phyloP scores from a whole-genome alignment of 2,113 vertebrate genomes.

The Platanista minor region DNA sequence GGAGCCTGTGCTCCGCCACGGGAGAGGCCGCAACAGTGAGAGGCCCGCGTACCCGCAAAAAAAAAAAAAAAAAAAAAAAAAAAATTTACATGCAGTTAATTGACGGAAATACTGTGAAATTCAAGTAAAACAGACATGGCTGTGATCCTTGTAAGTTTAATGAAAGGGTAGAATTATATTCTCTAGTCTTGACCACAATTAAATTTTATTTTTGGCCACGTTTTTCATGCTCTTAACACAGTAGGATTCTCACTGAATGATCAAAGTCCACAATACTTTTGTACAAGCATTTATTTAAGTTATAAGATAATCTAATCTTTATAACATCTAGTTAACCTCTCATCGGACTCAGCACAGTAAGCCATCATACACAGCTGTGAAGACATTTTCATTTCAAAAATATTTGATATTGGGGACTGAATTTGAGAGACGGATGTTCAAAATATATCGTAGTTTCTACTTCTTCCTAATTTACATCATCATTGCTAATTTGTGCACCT shows the following conservation, averaged over 20 bases:
- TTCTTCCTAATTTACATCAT: constrained; percentile 15
- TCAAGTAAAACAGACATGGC: not conserved
- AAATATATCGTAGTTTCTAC: not conserved
- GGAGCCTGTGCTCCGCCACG: no score
- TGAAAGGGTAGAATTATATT: not conserved
- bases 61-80: not conserved
- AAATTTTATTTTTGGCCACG: not conserved
- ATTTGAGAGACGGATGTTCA: not conserved
- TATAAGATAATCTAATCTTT: not conserved
- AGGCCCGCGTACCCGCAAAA: no score
- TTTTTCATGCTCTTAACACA: not conserved
- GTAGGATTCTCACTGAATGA: not conserved
- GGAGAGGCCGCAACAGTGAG: no score
- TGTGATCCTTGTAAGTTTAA: not conserved
- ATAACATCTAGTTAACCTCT: not conserved
- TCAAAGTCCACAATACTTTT: not conserved
- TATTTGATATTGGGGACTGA: not conserved
- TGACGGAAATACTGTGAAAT: not conserved
- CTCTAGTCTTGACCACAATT: not conserved
- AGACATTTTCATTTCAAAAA: not conserved
- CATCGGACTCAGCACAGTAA: not conserved
- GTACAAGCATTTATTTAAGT: not conserved
- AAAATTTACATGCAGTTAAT: not conserved
- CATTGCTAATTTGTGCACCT: constrained; percentile 16
- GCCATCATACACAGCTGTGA: not conserved